phyloP scores from a whole-genome alignment of 2,113 vertebrate genomes.

The Ailuropoda melanoleuca region DNA sequence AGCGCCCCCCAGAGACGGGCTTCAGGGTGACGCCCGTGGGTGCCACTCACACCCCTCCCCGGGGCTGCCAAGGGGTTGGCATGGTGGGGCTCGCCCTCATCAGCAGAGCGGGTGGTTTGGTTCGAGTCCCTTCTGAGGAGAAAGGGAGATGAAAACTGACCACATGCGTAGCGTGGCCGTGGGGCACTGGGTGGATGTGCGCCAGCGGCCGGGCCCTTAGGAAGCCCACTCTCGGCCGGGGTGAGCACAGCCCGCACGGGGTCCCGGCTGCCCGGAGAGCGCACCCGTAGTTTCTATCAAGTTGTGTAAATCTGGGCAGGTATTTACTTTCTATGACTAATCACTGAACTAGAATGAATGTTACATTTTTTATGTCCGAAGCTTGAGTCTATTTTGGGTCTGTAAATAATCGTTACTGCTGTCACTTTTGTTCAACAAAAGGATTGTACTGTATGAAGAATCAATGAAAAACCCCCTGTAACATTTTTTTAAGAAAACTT shows the following conservation, averaged over 20 bases:
- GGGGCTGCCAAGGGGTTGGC: rapidly evolving
- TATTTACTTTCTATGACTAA: conserved; percentile 81
- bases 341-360: conserved; percentile 81
- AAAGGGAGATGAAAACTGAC: conserved; percentile 86
- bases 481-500: conserved; percentile 86
- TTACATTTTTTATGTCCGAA: conserved; percentile 83
- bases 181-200: neutral
- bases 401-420: conserved; percentile 84
- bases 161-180: neutral
- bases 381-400: conserved; percentile 83
- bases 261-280: neutral
- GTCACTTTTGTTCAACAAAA: conserved; percentile 82
- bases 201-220: no score
- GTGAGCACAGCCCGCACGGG: rapidly evolving
- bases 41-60: neutral
- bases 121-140: conserved; percentile 82
- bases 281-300: conserved; percentile 55
- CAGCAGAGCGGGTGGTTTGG: conserved; percentile 68
- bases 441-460: conserved; percentile 82
- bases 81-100: neutral
- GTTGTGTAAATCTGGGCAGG: conserved; percentile 79
- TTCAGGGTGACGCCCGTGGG: rapidly evolving
- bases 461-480: conserved; percentile 70
- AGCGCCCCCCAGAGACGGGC: neutral
- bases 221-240: neutral